Evolutionary conservation across 2,888 invertebrate species (phyloP), one percentile per base, ranked within the genome.

Genomic region (Drosophila meridiana): DNA sequence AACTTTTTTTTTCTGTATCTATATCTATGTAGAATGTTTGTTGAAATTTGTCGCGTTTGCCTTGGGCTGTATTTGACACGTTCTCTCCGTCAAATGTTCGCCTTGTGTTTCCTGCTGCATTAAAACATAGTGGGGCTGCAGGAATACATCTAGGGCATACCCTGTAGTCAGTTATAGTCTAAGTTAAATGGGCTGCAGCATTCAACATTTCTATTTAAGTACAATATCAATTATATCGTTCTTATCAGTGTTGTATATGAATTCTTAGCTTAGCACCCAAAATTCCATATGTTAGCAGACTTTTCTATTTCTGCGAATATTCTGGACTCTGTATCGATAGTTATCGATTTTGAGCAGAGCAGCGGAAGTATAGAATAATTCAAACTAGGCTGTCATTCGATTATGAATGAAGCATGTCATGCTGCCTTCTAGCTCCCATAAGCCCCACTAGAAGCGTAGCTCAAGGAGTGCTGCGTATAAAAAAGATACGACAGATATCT

Each of bases 41-140:
- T 53, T 32, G 53, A 48, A 42, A 52, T 55, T 58, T 28, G 11
- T 56, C 38, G 14, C 20, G 28, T 60, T 68, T 43, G 68, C 68
- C 63, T 76, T 66, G 64, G 26, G 48, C n/a, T 56, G 36, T 32
- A 60, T 57, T 55, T n/a, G n/a, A 56, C 13, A 11, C 20, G n/a
- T 66, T 72, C 50, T 65, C 42, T 11, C 14, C 63, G 65, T 57
- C 45, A 26, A 67, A 34, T 59, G 55, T 9, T 65, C 57, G 73
- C 76, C 76, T 79, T 72, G 76, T 69, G 80, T 72, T 84, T 84
- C 83, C 83, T 89, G 75, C 57, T 66, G 55, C 73, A 71, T 56
- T 55, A 69, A 73, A 50, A 60, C 34, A 26, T n/a, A 14, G 13
- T 8, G 2, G 26, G 3, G 0, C n/a, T 13, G 30, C 42, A 7